Evolutionary conservation across 2,888 invertebrate species (phyloP).

Genomic region (Melanotus villosus): DNA sequence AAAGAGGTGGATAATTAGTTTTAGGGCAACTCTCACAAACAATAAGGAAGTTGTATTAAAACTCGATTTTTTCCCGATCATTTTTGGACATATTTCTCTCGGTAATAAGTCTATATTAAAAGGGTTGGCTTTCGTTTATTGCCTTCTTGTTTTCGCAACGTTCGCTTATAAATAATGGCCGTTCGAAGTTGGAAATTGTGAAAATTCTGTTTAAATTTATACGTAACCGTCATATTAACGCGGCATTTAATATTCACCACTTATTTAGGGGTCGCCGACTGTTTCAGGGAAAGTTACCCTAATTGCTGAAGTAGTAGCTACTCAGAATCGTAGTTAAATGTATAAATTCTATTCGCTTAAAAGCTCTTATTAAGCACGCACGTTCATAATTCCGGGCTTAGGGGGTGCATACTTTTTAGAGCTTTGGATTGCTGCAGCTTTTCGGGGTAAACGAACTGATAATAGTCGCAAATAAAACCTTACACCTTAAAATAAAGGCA

Average conservation of each 20-base stretch:
- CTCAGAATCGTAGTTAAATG: constrained; percentile 22
- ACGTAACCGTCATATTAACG: constrained; percentile 20
- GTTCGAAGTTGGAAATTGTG: too few species aligned
- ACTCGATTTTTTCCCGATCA: too few species aligned
- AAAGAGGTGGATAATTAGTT: too few species aligned
- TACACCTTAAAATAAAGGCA: not conserved
- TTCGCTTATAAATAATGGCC: too few species aligned
- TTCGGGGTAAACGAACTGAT: not conserved
- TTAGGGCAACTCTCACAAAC: too few species aligned
- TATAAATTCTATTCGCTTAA: constrained; percentile 36
- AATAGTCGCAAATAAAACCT: constrained; percentile 4
- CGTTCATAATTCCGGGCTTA: constrained; percentile 22
- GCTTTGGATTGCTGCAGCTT: not conserved
- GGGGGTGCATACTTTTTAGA: constrained; percentile 12
- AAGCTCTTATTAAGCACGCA: constrained; percentile 35
- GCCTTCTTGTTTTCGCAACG: too few species aligned
- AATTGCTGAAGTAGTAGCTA: constrained; percentile 25
- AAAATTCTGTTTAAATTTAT: too few species aligned
- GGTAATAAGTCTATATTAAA: too few species aligned
- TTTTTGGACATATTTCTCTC: too few species aligned
- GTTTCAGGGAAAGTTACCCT: constrained; percentile 23
- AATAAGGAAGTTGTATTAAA: too few species aligned
- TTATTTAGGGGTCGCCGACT: constrained; percentile 26
- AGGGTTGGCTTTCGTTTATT: too few species aligned
- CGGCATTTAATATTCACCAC: constrained; percentile 35